Conservation (phyloP, 2,888 invertebrate genomes). For the Teleiodes luculella region DNA sequence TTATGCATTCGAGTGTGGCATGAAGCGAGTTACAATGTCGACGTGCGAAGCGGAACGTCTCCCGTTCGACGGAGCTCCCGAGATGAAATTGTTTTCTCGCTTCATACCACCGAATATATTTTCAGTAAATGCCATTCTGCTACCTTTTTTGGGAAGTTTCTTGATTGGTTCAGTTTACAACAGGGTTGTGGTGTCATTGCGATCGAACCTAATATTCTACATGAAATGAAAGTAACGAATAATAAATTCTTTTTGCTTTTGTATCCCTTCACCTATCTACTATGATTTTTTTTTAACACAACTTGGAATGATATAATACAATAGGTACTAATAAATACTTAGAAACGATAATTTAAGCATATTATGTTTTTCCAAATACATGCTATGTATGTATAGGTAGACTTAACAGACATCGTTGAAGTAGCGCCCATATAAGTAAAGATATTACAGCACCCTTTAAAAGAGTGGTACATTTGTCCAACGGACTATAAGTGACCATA, state of each 20-base stretch:
- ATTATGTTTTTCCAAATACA: neutral
- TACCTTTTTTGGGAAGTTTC: neutral
- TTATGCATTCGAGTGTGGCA: conserved; percentile 60
- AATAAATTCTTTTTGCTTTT: too few species aligned
- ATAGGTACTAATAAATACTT: neutral
- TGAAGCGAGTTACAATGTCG: conserved; percentile 38
- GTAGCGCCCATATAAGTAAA: neutral
- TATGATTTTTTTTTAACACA: too few species aligned
- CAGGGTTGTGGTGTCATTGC: neutral
- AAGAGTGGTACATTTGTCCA: neutral
- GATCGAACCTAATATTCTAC: neutral
- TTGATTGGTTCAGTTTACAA: neutral
- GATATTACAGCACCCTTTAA: neutral
- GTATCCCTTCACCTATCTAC: too few species aligned
- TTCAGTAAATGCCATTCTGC: conserved; percentile 3
- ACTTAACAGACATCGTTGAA: neutral
- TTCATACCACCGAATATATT: conserved; percentile 5
- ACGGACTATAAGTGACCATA: conserved; percentile 1
- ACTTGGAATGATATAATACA: too few species aligned
- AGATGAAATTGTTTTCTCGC: conserved; percentile 12
- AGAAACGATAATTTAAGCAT: neutral
- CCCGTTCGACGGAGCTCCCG: conserved; percentile 14
- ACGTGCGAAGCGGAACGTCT: conserved; percentile 45
- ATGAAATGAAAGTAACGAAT: too few species aligned
- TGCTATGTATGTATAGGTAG: neutral